phyloP scores from a whole-genome alignment of 1,140 invertebrate species.

The Ostrea denselamellosa region DNA sequence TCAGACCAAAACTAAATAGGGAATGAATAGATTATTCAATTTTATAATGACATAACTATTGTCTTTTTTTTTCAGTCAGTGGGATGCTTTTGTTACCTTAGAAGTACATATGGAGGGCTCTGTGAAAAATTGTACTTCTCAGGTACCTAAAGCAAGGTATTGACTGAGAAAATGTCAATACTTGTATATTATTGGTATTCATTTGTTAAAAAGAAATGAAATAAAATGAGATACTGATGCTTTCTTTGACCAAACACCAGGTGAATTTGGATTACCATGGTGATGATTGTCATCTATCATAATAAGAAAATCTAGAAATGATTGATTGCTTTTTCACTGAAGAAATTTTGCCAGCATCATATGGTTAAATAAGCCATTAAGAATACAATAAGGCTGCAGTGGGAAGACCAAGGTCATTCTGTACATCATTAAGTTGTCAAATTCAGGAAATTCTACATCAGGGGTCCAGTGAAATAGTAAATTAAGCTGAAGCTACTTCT shows the following conservation, averaged over 20 bases:
- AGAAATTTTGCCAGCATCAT: neutral
- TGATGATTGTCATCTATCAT: neutral
- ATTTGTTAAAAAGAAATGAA: neutral
- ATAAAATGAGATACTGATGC: neutral
- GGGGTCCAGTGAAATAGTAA: neutral
- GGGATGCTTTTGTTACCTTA: no score
- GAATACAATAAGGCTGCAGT: neutral
- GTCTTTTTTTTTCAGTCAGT: no score
- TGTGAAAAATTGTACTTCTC: no score
- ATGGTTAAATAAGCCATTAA: constrained; percentile 15
- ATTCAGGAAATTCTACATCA: neutral
- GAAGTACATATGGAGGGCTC: no score
- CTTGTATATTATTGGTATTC: no score
- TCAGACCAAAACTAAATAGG: no score
- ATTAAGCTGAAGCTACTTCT: neutral
- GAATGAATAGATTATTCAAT: no score
- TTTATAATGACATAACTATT: no score
- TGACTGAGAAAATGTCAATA: no score
- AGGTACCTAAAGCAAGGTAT: no score
- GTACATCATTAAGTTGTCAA: neutral
- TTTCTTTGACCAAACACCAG: neutral
- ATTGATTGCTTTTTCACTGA: constrained; percentile 5
- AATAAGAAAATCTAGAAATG: neutral
- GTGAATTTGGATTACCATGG: neutral
- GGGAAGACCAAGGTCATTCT: neutral